Base-by-base conservation (phyloP, 30 jellyfish, hydroid and myxozoan genomes). In the Pseudorhiza aurosa region DNA sequence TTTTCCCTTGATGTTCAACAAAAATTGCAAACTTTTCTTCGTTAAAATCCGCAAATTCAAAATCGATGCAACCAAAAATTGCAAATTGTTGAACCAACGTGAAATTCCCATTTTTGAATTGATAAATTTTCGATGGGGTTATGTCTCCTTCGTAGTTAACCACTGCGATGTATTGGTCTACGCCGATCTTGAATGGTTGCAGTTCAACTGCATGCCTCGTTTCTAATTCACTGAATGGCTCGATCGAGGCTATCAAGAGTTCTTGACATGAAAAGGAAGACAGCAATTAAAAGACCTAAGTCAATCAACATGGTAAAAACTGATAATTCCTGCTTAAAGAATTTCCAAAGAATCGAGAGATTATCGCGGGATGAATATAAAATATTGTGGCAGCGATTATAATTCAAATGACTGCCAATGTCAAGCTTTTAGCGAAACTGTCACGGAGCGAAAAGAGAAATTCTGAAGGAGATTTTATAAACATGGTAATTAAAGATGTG, bases 21-120 rank as follows among this genome's bases (percentile, higher is more conserved):
- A 91, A 84, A 2, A 85, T 75, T 29, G 77, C 93, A 60, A 39
- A 85, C 49, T 85, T 85, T 30, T 91, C 86, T 63, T 5, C 59
- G 9, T 83, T 87, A 32, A 77, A 57, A 31, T 91, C 90, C 17
- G 71, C 88, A 55, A 9, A 91, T 32, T 84, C 81, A 72, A 91
- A 91, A 62, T 85, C 96, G 17, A 83, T 68, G 43, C 89, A 91
- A 28, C 95, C 98, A n/a, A 89, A 60, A 9, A 93, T 71, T 14
- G 79, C 36, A 46, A 91, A 78, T 15, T 44, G 50, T 65, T 84
- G 96, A 25, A 63, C 33, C 63, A 46, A 25, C 2, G 36, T 65
- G 65, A 91, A 91, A 11, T 46, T 49, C 40, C 58, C 74, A 70
- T 53, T 62, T 4, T 35, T 51, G 72, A 82, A 0, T 19, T 39